These are phyloP conservation scores for Phymatocera aterrima DNA, from an alignment of 2,888 invertebrate species.

Conservation along the genomic window DNA sequence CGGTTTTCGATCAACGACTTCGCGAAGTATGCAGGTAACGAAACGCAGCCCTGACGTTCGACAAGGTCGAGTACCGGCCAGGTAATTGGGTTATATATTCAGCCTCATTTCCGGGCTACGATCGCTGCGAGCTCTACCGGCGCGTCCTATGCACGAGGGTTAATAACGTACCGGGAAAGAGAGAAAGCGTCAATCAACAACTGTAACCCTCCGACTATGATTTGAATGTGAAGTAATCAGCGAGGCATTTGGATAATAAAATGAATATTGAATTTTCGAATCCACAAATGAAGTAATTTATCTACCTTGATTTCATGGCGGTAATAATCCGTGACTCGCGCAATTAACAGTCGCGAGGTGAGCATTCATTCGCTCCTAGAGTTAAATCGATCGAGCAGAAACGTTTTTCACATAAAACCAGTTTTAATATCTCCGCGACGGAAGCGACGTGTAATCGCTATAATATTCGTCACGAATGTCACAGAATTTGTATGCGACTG, in stretches of 20 bases:
- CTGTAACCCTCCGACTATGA: not conserved
- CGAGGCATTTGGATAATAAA: not conserved
- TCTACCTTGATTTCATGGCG: not conserved
- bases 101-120: not conserved
- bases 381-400: not conserved
- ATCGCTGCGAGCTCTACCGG: not conserved
- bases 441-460: not conserved
- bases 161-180: not conserved
- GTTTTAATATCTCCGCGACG: not conserved
- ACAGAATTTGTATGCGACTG: not conserved
- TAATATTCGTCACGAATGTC: not conserved
- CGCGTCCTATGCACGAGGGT: not conserved
- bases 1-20: not conserved
- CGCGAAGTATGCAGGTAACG: not conserved
- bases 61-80: not conserved
- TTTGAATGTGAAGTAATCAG: not conserved
- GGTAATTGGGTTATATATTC: not conserved
- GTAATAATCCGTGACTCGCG: slow-evolving; percentile 3
- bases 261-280: not conserved
- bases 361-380: not conserved
- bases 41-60: not conserved
- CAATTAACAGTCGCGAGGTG: not conserved
- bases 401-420: not conserved
- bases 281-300: slow-evolving; percentile 5
- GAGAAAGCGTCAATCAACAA: not conserved